Percentiles rank a stretch among this genome's conserved stretches.
These are phyloP conservation scores for Dermolepida albohirtum DNA, from an alignment of 2,888 invertebrate species.

Conservation along the genomic window DNA sequence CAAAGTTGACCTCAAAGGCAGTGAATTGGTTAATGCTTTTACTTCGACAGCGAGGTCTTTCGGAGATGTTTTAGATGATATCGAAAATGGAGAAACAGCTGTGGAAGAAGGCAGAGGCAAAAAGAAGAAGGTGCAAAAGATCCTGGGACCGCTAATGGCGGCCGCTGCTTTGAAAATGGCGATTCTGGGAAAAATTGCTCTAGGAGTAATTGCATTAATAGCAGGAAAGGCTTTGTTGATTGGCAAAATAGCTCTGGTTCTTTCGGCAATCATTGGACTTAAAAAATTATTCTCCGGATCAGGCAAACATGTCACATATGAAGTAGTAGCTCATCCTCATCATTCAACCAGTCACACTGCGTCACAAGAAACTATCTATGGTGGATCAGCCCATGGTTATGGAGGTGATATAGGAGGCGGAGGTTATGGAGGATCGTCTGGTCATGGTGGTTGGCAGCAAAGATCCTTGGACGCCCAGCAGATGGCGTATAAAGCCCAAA, in stretches of 20 bases:
- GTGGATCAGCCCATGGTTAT: conserved; percentile 65
- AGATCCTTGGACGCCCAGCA: conserved; percentile 81
- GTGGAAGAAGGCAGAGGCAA: conserved; percentile 78
- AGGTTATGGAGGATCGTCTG: conserved; percentile 70
- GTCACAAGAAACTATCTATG: conserved; percentile 74
- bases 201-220: conserved; percentile 85
- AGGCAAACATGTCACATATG: conserved; percentile 85
- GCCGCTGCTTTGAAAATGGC: conserved; percentile 83
- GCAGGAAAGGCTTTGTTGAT: conserved; percentile 88
- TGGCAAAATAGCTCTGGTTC: conserved; percentile 86
- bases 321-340: conserved; percentile 87
- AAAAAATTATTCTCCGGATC: conserved; percentile 79
- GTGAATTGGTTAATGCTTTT: conserved; percentile 84
- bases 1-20: conserved; percentile 86
- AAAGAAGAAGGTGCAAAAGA: conserved; percentile 82
- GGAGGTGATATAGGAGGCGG: conserved; percentile 69
- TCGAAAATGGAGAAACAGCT: conserved; percentile 69
- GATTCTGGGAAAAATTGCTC: conserved; percentile 80
- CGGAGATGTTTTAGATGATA: conserved; percentile 77
- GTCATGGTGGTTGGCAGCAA: conserved; percentile 78
- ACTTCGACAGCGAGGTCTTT: conserved; percentile 84
- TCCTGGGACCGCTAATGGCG: conserved; percentile 81
- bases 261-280: conserved; percentile 85
- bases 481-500: conserved; percentile 82
- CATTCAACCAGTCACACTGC: conserved; percentile 78